A percentile compares a stretch with the other conserved stretches of the same genome.
These are phyloP conservation scores for Alces alces DNA, from an alignment of 2,113 vertebrate species.

Conservation along the genomic window DNA sequence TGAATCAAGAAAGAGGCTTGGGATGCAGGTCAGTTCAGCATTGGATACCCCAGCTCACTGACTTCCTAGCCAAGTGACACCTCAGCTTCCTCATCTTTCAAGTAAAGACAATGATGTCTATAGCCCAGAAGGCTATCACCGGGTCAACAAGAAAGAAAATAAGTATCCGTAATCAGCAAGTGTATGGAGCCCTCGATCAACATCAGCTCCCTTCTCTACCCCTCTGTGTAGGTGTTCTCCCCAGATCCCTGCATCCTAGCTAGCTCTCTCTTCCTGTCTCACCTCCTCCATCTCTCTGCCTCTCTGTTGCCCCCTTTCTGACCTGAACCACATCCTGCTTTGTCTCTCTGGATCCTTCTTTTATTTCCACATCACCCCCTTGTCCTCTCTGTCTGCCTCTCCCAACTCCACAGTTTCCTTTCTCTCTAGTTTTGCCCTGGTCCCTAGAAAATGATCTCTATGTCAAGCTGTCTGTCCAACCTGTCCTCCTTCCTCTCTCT, in stretches of 20 bases:
- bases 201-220: background rate
- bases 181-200: background rate
- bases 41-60: background rate
- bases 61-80: background rate
- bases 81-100: background rate
- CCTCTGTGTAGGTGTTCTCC: background rate
- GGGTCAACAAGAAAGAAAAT: background rate
- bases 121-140: background rate
- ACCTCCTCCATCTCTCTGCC: background rate
- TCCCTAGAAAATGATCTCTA: background rate
- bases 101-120: background rate
- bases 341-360: background rate
- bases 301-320: background rate
- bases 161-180: background rate
- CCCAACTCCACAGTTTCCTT: background rate
- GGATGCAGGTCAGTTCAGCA: background rate
- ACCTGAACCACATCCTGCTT: background rate
- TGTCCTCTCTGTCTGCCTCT: background rate
- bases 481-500: background rate
- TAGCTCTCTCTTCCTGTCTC: background rate
- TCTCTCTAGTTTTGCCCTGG: background rate
- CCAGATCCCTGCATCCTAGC: background rate
- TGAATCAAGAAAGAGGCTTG: background rate
- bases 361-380: background rate
- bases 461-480: background rate